These are phyloP conservation scores for Schlechtendalia chinensis DNA, from an alignment of 1,140 invertebrate genomes.

Conservation along the genomic window DNA sequence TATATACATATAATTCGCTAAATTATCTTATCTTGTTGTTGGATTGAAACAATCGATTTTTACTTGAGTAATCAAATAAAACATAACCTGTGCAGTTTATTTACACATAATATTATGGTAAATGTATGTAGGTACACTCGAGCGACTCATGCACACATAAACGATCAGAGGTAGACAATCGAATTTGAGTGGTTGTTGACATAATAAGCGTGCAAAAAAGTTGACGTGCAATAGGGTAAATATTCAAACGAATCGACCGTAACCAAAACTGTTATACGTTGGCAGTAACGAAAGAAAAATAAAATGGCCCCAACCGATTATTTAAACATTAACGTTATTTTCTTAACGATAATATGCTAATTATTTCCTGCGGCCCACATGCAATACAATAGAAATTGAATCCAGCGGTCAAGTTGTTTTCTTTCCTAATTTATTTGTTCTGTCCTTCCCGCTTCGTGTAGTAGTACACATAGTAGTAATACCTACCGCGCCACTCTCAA, in stretches of 20 bases:
- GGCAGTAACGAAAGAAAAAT: background rate
- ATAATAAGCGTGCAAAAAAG: background rate
- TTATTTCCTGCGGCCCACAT: conserved; percentile 40
- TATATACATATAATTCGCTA: too few relatives aligned
- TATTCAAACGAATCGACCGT: conserved; percentile 26
- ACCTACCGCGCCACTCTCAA: background rate
- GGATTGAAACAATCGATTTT: too few relatives aligned
- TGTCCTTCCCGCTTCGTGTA: too few relatives aligned
- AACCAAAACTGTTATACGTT: background rate
- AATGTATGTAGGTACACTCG: background rate
- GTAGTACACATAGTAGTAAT: too few relatives aligned
- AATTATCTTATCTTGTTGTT: background rate
- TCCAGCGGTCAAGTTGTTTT: background rate
- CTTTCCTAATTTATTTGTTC: background rate
- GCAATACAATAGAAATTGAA: conserved; percentile 12
- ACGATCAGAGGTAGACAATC: background rate
- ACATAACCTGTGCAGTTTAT: background rate
- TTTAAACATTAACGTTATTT: conserved; percentile 30
- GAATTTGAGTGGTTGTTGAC: background rate
- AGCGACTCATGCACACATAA: background rate
- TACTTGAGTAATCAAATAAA: too few relatives aligned
- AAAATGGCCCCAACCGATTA: conserved; percentile 9
- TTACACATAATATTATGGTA: too few relatives aligned
- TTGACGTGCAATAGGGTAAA: background rate
- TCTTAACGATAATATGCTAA: conserved; percentile 39